Conservation (phyloP, 2,113 vertebrate genomes). For the Cynocephalus volans region DNA sequence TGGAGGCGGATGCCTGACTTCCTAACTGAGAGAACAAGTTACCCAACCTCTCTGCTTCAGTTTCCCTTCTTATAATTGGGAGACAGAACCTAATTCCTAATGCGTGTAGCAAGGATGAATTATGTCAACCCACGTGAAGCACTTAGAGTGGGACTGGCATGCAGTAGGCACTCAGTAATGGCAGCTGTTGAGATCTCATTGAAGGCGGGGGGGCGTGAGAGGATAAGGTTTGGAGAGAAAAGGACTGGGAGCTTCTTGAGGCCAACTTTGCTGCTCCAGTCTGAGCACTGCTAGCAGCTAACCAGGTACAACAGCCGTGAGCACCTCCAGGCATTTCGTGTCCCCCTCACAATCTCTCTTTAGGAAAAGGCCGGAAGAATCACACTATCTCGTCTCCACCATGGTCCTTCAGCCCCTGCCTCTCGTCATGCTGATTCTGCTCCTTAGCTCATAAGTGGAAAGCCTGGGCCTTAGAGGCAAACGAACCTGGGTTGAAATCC, state of each 20-base stretch:
- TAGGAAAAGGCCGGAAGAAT: background rate
- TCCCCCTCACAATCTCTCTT: background rate
- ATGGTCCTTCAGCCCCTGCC: accelerated
- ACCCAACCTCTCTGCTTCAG: background rate
- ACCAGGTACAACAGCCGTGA: background rate
- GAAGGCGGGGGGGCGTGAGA: background rate
- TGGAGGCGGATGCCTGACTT: background rate
- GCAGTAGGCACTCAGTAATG: background rate
- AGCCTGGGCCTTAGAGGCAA: background rate
- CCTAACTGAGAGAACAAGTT: background rate
- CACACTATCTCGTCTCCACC: background rate
- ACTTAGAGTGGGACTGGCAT: background rate
- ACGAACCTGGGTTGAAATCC: background rate
- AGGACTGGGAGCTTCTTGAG: background rate
- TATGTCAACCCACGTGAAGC: accelerated
- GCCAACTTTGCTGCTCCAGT: accelerated
- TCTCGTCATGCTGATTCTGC: background rate
- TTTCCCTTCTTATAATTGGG: background rate
- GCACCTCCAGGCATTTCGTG: background rate
- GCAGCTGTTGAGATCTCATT: background rate
- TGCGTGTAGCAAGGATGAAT: background rate
- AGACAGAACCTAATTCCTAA: background rate
- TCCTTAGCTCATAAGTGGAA: background rate
- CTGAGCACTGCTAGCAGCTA: accelerated
- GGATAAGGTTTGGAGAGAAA: accelerated